Evolutionary conservation across 2,888 invertebrate species (phyloP), one percentile per base, ranked within the genome.

Genomic region (Spodoptera exigua): DNA sequence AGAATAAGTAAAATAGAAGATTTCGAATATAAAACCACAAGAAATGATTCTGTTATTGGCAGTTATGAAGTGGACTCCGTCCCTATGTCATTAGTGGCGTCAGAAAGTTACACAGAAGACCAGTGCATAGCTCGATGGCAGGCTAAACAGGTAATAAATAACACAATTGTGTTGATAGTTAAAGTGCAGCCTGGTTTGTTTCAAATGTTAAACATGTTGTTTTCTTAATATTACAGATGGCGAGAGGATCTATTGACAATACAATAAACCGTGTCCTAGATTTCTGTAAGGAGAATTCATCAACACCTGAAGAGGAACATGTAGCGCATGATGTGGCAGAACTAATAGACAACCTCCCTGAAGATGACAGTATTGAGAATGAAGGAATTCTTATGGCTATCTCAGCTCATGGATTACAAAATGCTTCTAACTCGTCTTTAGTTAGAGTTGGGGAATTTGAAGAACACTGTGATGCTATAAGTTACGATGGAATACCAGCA

Each of bases 301-400:
- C 93, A 12, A 89, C 92, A 11, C 79, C 89, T 5, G 83, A 88
- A 9, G 82, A 89, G 44, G 93, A 91, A 21, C 87, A 89, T 45
- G 54, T 90, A 17, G 89, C 89, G 5, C 88, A 95, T 41, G 90
- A 93, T 74, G 93, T 95, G 34, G 90, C 93, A 14, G 95, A 95
- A 60, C 94, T 95, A 60, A 91, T 95, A 13, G 95, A 95, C 70
- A 93, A 95, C 70, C 84, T 94, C 36, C 94, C 95, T 9, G 93
- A 91, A 41, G 95, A 95, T 65, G 95, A 95, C 34, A 94, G 95
- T 61, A 94, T 96, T 80, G 96, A 96, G 88, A 96, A 96, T 80
- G 96, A 96, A 82, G 96, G 96, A 1, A 96, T 97, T 55, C 88
- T 96, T 32, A 96, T 96, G 96, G 97, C 97, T 3, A 97, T 97